Percentiles rank a stretch among this genome's conserved stretches.
Conservation (phyloP, 2,888 invertebrate species). For the Andrena bucephala region DNA sequence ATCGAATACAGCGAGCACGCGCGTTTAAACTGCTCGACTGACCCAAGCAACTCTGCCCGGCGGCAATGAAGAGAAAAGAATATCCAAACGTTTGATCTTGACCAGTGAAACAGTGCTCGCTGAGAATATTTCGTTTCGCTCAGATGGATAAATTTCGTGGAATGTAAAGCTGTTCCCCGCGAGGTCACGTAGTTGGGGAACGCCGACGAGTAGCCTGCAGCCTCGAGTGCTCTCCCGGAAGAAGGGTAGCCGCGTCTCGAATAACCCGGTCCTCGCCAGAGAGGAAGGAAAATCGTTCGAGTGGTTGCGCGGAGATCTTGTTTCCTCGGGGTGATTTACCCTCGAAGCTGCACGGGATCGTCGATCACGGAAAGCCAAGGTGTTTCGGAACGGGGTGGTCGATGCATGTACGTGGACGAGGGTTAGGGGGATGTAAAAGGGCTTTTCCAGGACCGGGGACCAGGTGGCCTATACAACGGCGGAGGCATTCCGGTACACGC, state of each 20-base stretch:
- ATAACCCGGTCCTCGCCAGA: not conserved
- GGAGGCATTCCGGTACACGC: slow-evolving; percentile 65
- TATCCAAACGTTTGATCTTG: not conserved
- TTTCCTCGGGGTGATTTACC: slow-evolving; percentile 26
- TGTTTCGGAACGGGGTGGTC: slow-evolving; percentile 51
- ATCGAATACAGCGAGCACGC: not conserved
- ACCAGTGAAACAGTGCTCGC: not conserved
- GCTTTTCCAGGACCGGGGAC: slow-evolving; percentile 66
- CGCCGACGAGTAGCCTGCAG: slow-evolving; percentile 42
- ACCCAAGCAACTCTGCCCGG: not conserved
- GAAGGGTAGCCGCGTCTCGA: not conserved
- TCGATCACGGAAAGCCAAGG: slow-evolving; percentile 74
- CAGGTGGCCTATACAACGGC: slow-evolving; percentile 66
- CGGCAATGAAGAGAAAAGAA: not conserved
- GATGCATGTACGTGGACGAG: slow-evolving; percentile 66
- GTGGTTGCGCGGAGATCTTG: not conserved
- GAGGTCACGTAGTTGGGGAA: slow-evolving; percentile 55
- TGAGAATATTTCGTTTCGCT: not conserved
- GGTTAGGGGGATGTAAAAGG: slow-evolving; percentile 61
- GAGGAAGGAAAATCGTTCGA: not conserved
- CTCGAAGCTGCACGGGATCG: slow-evolving; percentile 58
- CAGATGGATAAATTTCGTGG: not conserved
- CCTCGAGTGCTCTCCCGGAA: slow-evolving; percentile 29
- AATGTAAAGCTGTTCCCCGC: slow-evolving; percentile 9
- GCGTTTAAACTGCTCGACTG: not conserved